Conservation (phyloP, 2,888 invertebrate species). For the Erannis defoliaria region DNA sequence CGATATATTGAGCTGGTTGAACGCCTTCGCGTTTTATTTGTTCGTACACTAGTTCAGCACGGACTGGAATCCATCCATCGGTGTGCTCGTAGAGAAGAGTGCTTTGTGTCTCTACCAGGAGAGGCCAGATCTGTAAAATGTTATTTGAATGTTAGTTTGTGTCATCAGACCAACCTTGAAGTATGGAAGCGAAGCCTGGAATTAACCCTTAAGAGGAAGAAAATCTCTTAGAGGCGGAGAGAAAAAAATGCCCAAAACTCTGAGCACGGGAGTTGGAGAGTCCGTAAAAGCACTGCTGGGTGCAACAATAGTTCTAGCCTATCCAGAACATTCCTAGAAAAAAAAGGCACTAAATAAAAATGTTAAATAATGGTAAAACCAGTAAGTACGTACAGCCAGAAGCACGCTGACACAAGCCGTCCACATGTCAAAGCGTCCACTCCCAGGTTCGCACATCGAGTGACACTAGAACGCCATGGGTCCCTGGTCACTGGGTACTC, state of each 20-base stretch:
- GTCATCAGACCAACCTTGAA: no score
- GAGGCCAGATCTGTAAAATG: constrained; percentile 35
- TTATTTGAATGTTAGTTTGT: no score
- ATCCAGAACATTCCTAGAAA: no score
- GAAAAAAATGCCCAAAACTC: no score
- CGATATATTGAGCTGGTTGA: constrained; percentile 1
- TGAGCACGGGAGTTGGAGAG: no score
- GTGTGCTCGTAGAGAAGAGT: constrained; percentile 8
- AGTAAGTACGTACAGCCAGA: constrained; percentile 29
- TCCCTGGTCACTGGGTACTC: constrained; percentile 22
- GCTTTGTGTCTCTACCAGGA: constrained; percentile 17
- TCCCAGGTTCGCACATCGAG: constrained; percentile 2
- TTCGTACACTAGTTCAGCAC: constrained; percentile 33
- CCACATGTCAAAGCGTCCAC: constrained; percentile 37
- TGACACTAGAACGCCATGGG: constrained; percentile 19
- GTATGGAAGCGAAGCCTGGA: no score
- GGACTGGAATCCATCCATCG: constrained; percentile 45
- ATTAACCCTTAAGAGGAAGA: no score
- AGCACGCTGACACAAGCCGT: constrained; percentile 15
- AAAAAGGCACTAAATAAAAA: neutral
- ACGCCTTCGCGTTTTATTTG: constrained; percentile 29
- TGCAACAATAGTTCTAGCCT: no score
- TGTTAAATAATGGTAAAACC: constrained; percentile 1
- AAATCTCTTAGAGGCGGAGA: no score
- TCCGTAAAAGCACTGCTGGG: no score